Conservation (phyloP, 2,797 vertebrate species). For the Cottoperca gobio region DNA sequence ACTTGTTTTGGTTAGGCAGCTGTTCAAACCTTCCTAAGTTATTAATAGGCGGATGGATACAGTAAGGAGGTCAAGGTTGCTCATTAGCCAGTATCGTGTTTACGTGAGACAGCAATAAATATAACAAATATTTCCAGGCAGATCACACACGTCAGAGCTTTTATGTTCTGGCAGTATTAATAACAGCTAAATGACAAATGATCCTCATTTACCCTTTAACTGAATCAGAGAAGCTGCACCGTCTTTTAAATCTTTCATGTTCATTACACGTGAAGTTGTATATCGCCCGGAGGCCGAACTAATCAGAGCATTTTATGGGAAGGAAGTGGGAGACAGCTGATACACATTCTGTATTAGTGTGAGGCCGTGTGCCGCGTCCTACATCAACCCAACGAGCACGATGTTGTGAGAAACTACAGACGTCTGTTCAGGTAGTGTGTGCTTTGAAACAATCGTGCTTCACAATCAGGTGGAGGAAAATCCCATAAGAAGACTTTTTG, state of each 20-base stretch:
- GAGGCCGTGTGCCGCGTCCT: constrained; percentile 1
- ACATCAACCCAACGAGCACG: constrained; percentile 13
- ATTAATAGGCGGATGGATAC: neutral
- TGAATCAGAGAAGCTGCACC: neutral
- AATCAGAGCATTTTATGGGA: neutral
- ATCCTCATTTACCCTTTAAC: neutral
- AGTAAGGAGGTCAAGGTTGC: neutral
- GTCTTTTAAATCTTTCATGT: neutral
- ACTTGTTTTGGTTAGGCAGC: neutral
- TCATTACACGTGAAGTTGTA: neutral
- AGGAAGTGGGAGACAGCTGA: neutral
- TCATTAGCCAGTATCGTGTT: no score
- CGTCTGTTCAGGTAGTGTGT: constrained; percentile 34
- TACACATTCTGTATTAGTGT: constrained; percentile 2
- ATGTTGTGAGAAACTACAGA: constrained; percentile 33
- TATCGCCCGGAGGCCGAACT: neutral
- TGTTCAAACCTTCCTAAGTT: neutral
- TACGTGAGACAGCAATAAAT: neutral
- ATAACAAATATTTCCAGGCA: neutral
- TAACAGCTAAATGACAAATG: neutral
- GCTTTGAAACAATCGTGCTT: constrained; percentile 50
- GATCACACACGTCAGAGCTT: neutral
- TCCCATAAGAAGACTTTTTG: constrained; percentile 52
- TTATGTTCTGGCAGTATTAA: neutral
- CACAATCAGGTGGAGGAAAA: constrained; percentile 63